Percentiles rank a stretch among this genome's conserved stretches.
Conservation (phyloP, 2,113 vertebrate species). For the Xenopus laevis region DNA sequence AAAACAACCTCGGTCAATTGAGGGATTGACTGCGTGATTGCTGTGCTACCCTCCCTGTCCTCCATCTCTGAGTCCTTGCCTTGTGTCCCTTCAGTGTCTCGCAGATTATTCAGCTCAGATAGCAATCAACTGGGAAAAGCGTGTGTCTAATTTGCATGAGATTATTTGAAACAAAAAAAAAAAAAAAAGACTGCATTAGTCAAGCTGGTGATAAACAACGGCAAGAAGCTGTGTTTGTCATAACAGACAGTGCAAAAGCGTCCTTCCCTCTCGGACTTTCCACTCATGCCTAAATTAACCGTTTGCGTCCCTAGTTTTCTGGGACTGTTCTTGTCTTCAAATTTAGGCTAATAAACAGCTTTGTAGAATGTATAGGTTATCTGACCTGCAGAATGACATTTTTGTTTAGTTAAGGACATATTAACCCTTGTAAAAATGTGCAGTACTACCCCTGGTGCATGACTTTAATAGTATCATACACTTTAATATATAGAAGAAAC, state of each 20-base stretch:
- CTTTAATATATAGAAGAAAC: too few relatives aligned
- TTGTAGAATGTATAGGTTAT: too few relatives aligned
- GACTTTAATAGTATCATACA: too few relatives aligned
- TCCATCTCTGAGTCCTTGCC: conserved; percentile 62
- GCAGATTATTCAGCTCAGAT: conserved; percentile 80
- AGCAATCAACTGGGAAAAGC: conserved; percentile 83
- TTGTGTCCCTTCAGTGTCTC: conserved; percentile 60
- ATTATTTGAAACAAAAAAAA: conserved; percentile 69
- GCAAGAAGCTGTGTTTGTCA: conserved; percentile 71
- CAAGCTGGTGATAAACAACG: conserved; percentile 77
- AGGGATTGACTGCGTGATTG: conserved; percentile 44
- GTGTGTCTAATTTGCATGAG: conserved; percentile 84
- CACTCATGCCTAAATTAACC: conserved; percentile 19
- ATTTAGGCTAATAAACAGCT: too few relatives aligned
- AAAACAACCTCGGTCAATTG: too few relatives aligned
- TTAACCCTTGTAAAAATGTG: too few relatives aligned
- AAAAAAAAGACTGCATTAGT: conserved; percentile 71
- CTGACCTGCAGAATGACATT: too few relatives aligned
- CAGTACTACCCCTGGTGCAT: too few relatives aligned
- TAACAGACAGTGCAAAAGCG: conserved; percentile 66
- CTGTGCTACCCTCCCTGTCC: conserved; percentile 51
- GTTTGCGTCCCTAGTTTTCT: background rate
- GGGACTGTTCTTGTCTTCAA: background rate
- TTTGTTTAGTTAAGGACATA: too few relatives aligned
- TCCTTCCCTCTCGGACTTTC: conserved; percentile 47